Evolutionary conservation across 2,797 vertebrate genomes (phyloP), one percentile per base, ranked within the genome.

Genomic region (Avahi laniger): DNA sequence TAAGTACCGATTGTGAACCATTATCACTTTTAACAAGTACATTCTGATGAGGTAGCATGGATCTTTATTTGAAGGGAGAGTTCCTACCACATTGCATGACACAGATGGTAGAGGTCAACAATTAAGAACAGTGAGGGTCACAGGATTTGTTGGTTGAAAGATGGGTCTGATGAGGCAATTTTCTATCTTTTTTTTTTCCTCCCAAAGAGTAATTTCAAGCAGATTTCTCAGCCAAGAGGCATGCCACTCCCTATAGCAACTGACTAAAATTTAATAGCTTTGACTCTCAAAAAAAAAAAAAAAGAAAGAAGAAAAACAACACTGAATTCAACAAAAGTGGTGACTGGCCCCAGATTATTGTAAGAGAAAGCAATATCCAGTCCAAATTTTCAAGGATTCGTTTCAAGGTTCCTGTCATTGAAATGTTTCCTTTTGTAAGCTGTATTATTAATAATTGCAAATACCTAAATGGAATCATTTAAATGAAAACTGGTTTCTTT

Each of bases 81-180:
- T 85, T 93, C 80, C 84, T 50, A 96, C 84, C 94, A 97, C 87
- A 91, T 70, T 12, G 61, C 72, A 14, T 95, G 97, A 96, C 97
- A 94, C 89, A 86, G 83, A 90, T 94, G 89, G 76, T 50, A 69
- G 48, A 91, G 97, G 97, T 83, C 97, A 97, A 97, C 95, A 96
- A 96, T 97, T 97, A 97, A 94, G 89, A 96, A 92, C 80, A 96
- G 95, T 41, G 83, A 96, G 86, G 97, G 90, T 69, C 73, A 6
- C 65, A 80, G 94, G 86, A 96, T 97, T 97, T 97, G 95, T 95
- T 97, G 91, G 91, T 97, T 97, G 93, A 97, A 97, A 96, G 95
- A 96, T 97, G 93, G 94, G 83, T 95, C 89, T 97, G 97, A 96
- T 97, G 86, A 97, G 86, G 96, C 96, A 96, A 97, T 98, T 96